phyloP scores from a whole-genome alignment of 2,113 vertebrate species.

The Petromus typicus region DNA sequence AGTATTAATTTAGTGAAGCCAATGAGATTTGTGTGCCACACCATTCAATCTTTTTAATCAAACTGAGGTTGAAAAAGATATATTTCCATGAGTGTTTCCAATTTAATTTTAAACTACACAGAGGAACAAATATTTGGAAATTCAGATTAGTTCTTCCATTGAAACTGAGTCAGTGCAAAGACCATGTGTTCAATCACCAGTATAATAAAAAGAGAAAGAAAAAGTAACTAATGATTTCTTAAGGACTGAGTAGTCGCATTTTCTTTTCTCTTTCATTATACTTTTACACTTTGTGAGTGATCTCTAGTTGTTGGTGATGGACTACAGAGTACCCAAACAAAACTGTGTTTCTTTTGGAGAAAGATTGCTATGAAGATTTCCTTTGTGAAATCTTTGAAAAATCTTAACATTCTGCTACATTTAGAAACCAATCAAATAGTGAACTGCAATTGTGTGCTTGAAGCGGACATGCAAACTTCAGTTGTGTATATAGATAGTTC shows the following conservation, averaged over 20 bases:
- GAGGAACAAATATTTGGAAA: slow-evolving; percentile 20
- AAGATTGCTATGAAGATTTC: neutral
- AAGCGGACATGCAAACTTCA: slow-evolving; percentile 29
- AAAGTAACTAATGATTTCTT: neutral
- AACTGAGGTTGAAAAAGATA: neutral
- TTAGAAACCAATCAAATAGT: neutral
- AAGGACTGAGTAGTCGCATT: neutral
- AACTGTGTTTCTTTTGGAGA: neutral
- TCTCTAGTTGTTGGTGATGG: neutral
- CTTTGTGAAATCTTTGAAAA: neutral
- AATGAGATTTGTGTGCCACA: neutral
- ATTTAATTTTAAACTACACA: slow-evolving; percentile 11
- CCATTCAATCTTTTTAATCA: neutral
- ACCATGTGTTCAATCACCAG: neutral
- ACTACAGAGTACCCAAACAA: neutral
- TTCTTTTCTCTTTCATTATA: neutral
- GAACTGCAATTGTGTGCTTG: neutral
- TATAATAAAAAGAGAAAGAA: neutral
- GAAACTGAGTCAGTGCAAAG: neutral
- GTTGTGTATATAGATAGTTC: neutral
- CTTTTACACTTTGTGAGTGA: neutral
- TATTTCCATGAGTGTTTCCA: neutral
- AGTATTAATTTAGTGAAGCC: neutral
- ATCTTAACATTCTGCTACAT: neutral
- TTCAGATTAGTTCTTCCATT: neutral